Base-by-base conservation (phyloP, 92 coral and sea anemone genomes). In the Meandrina meandrites region DNA sequence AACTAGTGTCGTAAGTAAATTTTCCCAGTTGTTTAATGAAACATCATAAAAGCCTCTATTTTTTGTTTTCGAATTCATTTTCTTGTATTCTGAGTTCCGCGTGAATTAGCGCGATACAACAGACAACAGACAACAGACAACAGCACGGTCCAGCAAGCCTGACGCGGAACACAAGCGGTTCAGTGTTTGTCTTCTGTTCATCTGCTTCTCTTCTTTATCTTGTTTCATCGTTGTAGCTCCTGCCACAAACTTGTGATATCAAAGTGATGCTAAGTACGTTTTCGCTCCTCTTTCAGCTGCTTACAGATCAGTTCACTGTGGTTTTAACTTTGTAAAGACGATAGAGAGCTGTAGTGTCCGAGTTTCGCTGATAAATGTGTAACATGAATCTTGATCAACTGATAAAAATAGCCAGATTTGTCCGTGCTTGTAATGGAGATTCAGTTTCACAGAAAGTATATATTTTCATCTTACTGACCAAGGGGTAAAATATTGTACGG, bases 291-390 rank as follows among this genome's bases (percentile, higher is more conserved):
- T 56, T 40, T 56, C 21, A 56, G 60, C 19, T 56, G 85, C 78
- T 80, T 90, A 32, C 86, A 60, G 47, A 79, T 75, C 87, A 86
- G 92, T 36, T 86, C 87, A 72, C 90, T 80, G 31, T 86, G 45
- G 24, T 57, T 57, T 40, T 40, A 40, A 40, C 60, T 14, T 3
- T 21, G 22, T 56, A 21, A 17, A 17, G 60, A 2, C n/a, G 27
- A 57, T 57, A 57, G 5, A 57, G 5, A 19, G 64, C 64, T 57
- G 0, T 19, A 8, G 21, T 19, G n/a, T 19, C 22, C 5, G 58
- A 57, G 22, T 5, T 19, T 57, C 64, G 4, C 64, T 18, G 60
- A 54, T 54, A 0, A 54, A 54, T 1, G 60, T 54, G 64, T 19
- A 57, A 57, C 64, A 8, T 57, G 64, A 57, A 57, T 57, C 64